phyloP scores from a whole-genome alignment of 2,888 invertebrate species.

The Dendrolimus houi region DNA sequence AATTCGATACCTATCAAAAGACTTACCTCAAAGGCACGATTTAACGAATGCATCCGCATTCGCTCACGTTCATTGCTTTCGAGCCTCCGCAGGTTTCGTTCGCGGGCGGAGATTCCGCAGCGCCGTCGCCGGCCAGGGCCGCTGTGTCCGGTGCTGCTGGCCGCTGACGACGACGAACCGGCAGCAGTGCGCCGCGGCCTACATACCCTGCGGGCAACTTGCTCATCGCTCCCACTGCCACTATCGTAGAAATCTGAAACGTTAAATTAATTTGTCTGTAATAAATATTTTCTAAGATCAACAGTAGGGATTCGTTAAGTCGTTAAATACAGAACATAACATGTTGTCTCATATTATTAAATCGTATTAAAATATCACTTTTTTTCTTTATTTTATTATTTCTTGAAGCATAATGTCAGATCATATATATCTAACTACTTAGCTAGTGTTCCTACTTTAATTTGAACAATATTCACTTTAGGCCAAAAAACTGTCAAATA shows the following conservation, averaged over 20 bases:
- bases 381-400: too few species aligned
- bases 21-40: slow-evolving; percentile 90
- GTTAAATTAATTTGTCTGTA: background rate
- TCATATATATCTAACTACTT: too few species aligned
- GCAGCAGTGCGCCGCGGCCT: slow-evolving; percentile 44
- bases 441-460: too few species aligned
- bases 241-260: slow-evolving; percentile 60
- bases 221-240: slow-evolving; percentile 57
- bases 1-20: too few species aligned
- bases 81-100: slow-evolving; percentile 88
- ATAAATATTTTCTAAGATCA: too few species aligned
- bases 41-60: slow-evolving; percentile 94
- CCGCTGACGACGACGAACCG: slow-evolving; percentile 42
- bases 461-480: too few species aligned
- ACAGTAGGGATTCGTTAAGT: too few species aligned
- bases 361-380: too few species aligned
- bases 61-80: slow-evolving; percentile 95
- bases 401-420: too few species aligned
- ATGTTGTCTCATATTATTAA: too few species aligned
- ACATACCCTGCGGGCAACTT: slow-evolving; percentile 35
- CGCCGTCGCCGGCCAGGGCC: slow-evolving; percentile 78
- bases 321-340: too few species aligned
- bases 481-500: too few species aligned
- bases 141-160: slow-evolving; percentile 30
- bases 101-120: slow-evolving; percentile 87